Evolutionary conservation across 2,113 vertebrate genomes (phyloP).

Genomic region (Xyliphius kryptos): DNA sequence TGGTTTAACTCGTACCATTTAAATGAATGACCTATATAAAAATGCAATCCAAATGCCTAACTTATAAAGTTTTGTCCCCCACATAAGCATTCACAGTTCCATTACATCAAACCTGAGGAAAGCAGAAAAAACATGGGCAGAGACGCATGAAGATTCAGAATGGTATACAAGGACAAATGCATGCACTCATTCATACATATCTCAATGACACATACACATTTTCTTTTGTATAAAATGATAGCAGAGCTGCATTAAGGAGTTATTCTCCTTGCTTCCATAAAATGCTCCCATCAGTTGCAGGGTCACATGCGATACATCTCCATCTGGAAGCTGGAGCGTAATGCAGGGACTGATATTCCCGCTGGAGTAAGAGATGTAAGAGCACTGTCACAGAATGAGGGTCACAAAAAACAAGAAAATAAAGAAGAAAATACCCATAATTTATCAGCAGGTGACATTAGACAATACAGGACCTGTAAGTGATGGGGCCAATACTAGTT

Average conservation of each 20-base stretch:
- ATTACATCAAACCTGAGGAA: not conserved
- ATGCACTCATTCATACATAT: constrained; percentile 26
- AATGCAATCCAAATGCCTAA: no score
- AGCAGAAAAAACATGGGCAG: not conserved
- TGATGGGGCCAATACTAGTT: no score
- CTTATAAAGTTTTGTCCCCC: no score
- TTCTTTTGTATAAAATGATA: constrained; percentile 21
- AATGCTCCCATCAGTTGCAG: constrained; percentile 36
- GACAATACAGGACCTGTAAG: no score
- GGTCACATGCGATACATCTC: constrained; percentile 45
- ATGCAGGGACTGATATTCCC: constrained; percentile 17
- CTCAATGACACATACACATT: not conserved
- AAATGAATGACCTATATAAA: no score
- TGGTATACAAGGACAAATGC: constrained; percentile 20
- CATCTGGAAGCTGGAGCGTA: constrained; percentile 39
- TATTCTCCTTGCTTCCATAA: constrained; percentile 33
- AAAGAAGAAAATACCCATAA: constrained; percentile 33
- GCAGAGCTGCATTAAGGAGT: constrained; percentile 36
- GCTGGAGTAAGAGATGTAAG: constrained; percentile 34
- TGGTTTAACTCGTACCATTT: no score
- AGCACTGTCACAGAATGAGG: constrained; percentile 44
- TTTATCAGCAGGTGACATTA: no score
- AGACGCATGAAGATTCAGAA: constrained; percentile 5
- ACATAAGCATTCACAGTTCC: no score
- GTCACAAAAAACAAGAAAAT: constrained; percentile 40